These are phyloP conservation scores for Meleagris gallopavo DNA, from an alignment of 2,113 vertebrate species.

Conservation along the genomic window DNA sequence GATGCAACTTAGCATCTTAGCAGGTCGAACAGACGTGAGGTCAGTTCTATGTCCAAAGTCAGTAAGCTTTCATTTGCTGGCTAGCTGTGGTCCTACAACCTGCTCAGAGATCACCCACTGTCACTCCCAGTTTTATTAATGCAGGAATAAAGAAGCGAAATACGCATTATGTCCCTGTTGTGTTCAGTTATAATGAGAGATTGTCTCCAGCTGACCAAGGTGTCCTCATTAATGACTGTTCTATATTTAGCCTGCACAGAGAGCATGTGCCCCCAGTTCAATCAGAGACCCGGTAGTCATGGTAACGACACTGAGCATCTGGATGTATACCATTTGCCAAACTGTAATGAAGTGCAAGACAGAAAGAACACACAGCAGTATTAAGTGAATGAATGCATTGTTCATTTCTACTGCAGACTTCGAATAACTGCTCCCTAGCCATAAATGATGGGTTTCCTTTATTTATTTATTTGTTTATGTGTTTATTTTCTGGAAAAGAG, in stretches of 20 bases:
- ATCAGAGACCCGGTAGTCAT: constrained; percentile 60
- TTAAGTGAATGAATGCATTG: constrained; percentile 4
- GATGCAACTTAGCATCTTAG: not conserved
- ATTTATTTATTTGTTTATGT: not conserved
- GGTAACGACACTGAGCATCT: constrained; percentile 46
- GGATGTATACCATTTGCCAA: constrained; percentile 20
- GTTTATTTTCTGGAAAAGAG: not conserved
- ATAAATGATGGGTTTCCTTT: not conserved
- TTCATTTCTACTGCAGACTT: not conserved
- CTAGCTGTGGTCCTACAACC: not conserved
- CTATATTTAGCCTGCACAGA: constrained; percentile 52
- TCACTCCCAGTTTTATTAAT: not conserved
- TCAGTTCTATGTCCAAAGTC: not conserved
- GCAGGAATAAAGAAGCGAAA: not conserved
- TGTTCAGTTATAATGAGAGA: not conserved
- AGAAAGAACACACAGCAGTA: constrained; percentile 3
- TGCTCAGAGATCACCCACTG: not conserved
- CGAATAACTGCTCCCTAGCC: not conserved
- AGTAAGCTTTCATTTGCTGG: not conserved
- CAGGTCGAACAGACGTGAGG: not conserved
- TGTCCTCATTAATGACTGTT: constrained; percentile 54
- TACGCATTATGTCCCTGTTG: not conserved
- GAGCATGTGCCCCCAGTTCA: constrained; percentile 41
- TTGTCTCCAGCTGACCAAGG: constrained; percentile 37
- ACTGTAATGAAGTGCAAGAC: constrained; percentile 13